phyloP scores from a whole-genome alignment of 1,140 invertebrate species.

The Drosophila asahinai region DNA sequence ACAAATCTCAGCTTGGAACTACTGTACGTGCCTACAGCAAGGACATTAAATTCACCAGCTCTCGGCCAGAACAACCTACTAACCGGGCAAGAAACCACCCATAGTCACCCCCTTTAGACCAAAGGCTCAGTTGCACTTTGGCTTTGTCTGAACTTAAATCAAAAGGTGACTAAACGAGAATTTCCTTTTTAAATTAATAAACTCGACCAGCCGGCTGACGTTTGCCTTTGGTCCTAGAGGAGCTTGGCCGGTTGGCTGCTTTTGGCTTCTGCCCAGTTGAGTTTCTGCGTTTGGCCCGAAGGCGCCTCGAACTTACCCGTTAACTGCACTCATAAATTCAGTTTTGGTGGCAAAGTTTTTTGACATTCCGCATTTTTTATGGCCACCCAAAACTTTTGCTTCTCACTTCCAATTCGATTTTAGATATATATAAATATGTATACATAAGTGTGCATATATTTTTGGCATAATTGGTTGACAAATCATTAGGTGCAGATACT shows the following conservation, averaged over 20 bases:
- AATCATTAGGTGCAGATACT: slow-evolving; percentile 56
- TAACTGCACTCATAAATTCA: slow-evolving; percentile 78
- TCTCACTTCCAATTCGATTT: slow-evolving; percentile 18
- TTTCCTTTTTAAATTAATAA: slow-evolving; percentile 85
- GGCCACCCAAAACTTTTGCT: slow-evolving; percentile 41
- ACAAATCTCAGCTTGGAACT: neutral
- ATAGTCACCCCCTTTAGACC: neutral
- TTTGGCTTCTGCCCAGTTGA: slow-evolving; percentile 38
- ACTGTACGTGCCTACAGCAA: slow-evolving; percentile 42
- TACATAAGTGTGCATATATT: slow-evolving; percentile 8
- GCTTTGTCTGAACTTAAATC: slow-evolving; percentile 68
- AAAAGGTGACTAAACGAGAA: slow-evolving; percentile 84
- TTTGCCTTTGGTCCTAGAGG: slow-evolving; percentile 17
- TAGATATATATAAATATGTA: slow-evolving; percentile 1
- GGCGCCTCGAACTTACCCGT: slow-evolving; percentile 71
- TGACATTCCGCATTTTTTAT: slow-evolving; percentile 65
- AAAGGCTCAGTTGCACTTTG: slow-evolving; percentile 29
- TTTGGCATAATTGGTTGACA: slow-evolving; percentile 38
- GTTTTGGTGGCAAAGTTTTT: slow-evolving; percentile 66
- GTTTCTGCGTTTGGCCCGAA: slow-evolving; percentile 19
- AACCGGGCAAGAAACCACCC: slow-evolving; percentile 6
- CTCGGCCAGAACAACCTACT: slow-evolving; percentile 36
- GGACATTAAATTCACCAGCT: slow-evolving; percentile 12
- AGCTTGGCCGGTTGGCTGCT: slow-evolving; percentile 11
- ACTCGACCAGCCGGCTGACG: slow-evolving; percentile 51